Conservation (phyloP, 2,113 vertebrate species). For the Vireo altiloquus region DNA sequence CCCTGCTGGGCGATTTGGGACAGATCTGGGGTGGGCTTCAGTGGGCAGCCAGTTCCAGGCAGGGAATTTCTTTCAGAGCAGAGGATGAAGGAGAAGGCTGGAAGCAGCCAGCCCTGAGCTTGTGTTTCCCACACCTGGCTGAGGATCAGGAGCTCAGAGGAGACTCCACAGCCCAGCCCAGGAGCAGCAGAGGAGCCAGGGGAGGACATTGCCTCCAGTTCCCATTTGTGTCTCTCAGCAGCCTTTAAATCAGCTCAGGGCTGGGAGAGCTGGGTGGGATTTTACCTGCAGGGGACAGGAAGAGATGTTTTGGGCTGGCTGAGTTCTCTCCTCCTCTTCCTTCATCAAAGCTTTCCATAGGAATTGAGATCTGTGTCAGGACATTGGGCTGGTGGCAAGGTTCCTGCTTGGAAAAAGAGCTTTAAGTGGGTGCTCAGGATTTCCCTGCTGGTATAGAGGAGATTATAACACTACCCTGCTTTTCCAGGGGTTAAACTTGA, state of each 20-base stretch:
- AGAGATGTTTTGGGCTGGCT: neutral
- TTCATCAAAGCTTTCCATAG: neutral
- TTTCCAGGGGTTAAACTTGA: neutral
- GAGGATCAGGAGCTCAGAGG: neutral
- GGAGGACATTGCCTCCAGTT: neutral
- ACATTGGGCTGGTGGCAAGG: neutral
- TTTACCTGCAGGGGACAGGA: neutral
- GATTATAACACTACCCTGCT: neutral
- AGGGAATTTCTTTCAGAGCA: neutral
- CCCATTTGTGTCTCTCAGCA: neutral
- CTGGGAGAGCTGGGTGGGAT: neutral
- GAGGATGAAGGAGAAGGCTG: neutral
- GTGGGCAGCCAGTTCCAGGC: neutral
- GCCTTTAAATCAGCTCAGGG: neutral
- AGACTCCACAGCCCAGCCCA: neutral
- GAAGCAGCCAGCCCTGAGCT: neutral
- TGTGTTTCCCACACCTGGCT: neutral
- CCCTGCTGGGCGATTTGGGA: neutral
- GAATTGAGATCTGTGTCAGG: neutral
- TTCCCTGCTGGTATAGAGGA: neutral
- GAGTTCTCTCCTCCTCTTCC: neutral
- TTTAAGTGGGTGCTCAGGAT: neutral
- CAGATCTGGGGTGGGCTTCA: neutral
- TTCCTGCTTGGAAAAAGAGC: neutral
- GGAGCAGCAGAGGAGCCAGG: neutral